Conservation (phyloP, 1,140 invertebrate species). For the Oncopodura yosiiana region DNA sequence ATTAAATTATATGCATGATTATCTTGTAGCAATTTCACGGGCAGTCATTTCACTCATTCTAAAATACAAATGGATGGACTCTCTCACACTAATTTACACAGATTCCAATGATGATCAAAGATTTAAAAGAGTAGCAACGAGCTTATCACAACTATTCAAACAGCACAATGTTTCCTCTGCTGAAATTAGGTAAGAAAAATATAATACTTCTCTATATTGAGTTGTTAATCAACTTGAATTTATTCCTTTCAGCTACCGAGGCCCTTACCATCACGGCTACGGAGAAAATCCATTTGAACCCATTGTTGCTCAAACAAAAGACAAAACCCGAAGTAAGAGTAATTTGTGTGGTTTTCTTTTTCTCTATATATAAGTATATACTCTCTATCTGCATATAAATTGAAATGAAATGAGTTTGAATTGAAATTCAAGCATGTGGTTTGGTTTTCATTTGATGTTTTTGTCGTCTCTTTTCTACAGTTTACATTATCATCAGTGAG, state of each 20-base stretch:
- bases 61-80: conserved; percentile 50
- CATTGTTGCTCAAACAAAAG: conserved; percentile 64
- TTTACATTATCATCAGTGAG: conserved; percentile 83
- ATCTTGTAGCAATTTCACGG: conserved; percentile 83
- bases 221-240: no score
- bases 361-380: not conserved
- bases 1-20: no score
- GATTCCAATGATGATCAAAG: conserved; percentile 31
- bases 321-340: conserved; percentile 62
- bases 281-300: conserved; percentile 65
- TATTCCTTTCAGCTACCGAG: conserved; percentile 38
- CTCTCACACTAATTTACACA: conserved; percentile 36
- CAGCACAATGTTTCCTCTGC: conserved; percentile 15
- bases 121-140: conserved; percentile 32
- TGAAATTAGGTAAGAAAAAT: conserved; percentile 5
- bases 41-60: conserved; percentile 69
- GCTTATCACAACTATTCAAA: conserved; percentile 28
- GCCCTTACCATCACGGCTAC: conserved; percentile 66
- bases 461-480: conserved; percentile 49
- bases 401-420: not conserved
- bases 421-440: not conserved
- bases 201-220: no score
- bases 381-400: not conserved
- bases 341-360: not conserved
- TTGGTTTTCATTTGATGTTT: not conserved